Evolutionary conservation across 2,888 invertebrate genomes (phyloP).

Genomic region (Apeira syringaria): DNA sequence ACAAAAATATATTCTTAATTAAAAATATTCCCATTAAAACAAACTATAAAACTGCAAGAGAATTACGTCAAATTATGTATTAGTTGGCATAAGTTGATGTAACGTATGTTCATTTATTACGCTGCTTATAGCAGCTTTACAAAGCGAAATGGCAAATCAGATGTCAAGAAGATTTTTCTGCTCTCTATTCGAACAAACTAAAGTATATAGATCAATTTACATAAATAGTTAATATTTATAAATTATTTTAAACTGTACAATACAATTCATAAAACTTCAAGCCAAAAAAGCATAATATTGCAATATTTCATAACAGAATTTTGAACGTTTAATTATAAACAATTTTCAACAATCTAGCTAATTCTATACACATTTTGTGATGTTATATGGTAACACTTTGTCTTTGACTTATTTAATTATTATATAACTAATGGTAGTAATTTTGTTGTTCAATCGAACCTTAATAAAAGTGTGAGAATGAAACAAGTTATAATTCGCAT

Average conservation of each 20-base stretch:
- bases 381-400: conserved; percentile 63
- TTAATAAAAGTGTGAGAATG: too few relatives aligned
- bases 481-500: too few relatives aligned
- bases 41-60: conserved; percentile 69
- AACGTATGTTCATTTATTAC: conserved; percentile 9
- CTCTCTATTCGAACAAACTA: conserved; percentile 17
- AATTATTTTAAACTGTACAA: conserved; percentile 29
- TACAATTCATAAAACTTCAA: conserved; percentile 39
- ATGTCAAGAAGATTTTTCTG: conserved; percentile 57
- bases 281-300: conserved; percentile 35
- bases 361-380: conserved; percentile 61
- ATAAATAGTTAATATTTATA: conserved; percentile 35
- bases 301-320: conserved; percentile 12
- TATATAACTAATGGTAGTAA: conserved; percentile 19
- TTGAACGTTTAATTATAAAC: conserved; percentile 25
- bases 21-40: conserved; percentile 75
- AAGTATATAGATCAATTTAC: conserved; percentile 22
- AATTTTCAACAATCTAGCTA: conserved; percentile 64
- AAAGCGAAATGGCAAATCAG: conserved; percentile 49
- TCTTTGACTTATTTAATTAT: conserved; percentile 47
- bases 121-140: conserved; percentile 10
- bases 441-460: too few relatives aligned
- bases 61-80: conserved; percentile 31
- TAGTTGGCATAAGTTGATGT: conserved; percentile 4
- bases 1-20: conserved; percentile 82